These are phyloP conservation scores for Myotis findleyi DNA, from an alignment of 2,797 vertebrate genomes.

Conservation along the genomic window DNA sequence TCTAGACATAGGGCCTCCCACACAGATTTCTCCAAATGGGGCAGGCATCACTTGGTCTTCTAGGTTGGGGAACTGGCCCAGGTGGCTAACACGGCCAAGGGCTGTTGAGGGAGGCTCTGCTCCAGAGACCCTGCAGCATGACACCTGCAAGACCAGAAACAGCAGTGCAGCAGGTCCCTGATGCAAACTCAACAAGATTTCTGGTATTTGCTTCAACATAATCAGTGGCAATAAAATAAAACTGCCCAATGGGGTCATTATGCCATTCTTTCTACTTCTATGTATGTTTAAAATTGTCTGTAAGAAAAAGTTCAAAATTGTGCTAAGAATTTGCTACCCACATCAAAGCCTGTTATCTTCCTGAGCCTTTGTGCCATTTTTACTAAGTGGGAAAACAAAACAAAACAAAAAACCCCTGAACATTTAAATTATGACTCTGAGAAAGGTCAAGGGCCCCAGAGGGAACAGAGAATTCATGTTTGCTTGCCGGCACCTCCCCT, in stretches of 20 bases:
- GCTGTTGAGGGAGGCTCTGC: background rate
- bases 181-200: background rate
- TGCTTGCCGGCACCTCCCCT: fast-evolving
- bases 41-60: background rate
- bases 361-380: background rate
- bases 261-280: background rate
- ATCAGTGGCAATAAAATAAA: background rate
- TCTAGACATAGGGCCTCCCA: background rate
- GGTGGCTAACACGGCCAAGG: background rate
- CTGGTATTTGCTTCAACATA: slow-evolving; percentile 3
- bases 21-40: background rate
- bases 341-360: slow-evolving; percentile 3
- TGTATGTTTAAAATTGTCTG: background rate
- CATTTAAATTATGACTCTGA: background rate
- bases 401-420: background rate
- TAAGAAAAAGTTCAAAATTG: background rate
- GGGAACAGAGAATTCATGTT: background rate
- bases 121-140: background rate
- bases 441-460: background rate
- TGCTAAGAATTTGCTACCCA: background rate
- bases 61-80: background rate
- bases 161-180: background rate
- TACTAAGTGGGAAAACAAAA: background rate
- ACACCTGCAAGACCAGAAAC: background rate
- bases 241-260: background rate